Evolutionary conservation across 2,113 vertebrate genomes (phyloP).

Genomic region (Okapia johnstoni): DNA sequence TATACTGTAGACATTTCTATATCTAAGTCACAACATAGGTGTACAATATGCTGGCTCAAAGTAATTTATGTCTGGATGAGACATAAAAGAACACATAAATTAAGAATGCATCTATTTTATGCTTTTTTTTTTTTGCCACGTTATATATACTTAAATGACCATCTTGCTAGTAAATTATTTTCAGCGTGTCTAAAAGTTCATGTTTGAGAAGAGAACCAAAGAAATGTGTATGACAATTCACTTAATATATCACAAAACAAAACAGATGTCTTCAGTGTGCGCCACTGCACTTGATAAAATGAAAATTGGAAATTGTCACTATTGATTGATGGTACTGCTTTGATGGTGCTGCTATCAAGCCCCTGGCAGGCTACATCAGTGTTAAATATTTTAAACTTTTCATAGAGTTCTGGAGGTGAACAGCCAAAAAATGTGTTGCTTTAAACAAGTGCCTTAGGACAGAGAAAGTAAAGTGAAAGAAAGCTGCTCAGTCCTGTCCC

Average conservation of each 20-base stretch:
- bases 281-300: slow-evolving; percentile 43
- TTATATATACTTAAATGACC: neutral
- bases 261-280: slow-evolving; percentile 49
- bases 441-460: neutral
- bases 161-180: neutral
- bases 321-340: slow-evolving; percentile 44
- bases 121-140: neutral
- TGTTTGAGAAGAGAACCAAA: slow-evolving; percentile 15
- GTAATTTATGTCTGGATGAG: neutral
- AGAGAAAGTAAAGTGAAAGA: neutral
- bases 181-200: neutral
- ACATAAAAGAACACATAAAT: neutral
- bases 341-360: slow-evolving; percentile 10
- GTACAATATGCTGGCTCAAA: accelerated
- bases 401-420: neutral
- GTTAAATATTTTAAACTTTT: slow-evolving; percentile 28
- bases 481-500: too few species aligned
- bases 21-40: neutral
- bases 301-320: slow-evolving; percentile 55
- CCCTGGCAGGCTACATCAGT: neutral
- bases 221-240: neutral
- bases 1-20: neutral
- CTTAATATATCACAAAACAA: slow-evolving; percentile 38
- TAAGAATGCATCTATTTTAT: slow-evolving; percentile 21
- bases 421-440: neutral